Evolutionary conservation across 2,888 invertebrate species (phyloP), one percentile per base, ranked within the genome.

Genomic region (Apodemia mormo): DNA sequence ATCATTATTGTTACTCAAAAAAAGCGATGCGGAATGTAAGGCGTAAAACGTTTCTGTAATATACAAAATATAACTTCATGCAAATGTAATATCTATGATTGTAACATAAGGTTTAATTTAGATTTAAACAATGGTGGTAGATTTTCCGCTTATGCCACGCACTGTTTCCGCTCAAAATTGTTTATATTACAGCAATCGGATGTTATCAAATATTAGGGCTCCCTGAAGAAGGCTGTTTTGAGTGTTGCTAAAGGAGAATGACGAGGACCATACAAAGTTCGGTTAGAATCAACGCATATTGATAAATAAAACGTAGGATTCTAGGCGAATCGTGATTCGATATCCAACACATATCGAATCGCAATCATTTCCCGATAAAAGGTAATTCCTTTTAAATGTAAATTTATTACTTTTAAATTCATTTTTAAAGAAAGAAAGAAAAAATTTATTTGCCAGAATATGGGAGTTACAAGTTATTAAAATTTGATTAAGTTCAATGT

Each of bases 161-260:
- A 83, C 91, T 92, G 90, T 86, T 91, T 91, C 83, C 78, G 79
- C 70, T 71, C 71, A 74, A 92, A 88, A 92, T 90, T 87, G 88
- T 85, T 82, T 82, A 79, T 85, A 85, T 88, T 86, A 84, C 77
- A 76, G 79, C 79, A 79, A 81, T 80, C 80, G 81, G 81, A 80
- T 77, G 75, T 79, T 33, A 61, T 30, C 12, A 61, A 61, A 30
- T 14, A 12, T 61, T 0, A 61, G 33, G 33, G 7, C 10, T 61
- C 10, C 33, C 33, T 30, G 10, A 29, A 10, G 8, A 58, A 58
- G 58, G 10, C 3, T 29, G 10, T 29, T 58, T 56, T n/a, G 29
- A 56, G 29, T 29, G 30, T 22, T 8, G 22, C 3, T 2, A 29
- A 29, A 29, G n/a, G n/a, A n/a, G n/a, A n/a, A n/a, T n/a, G n/a